A percentile compares a stretch with the other conserved stretches of the same genome.
phyloP scores from a whole-genome alignment of 2,797 vertebrate genomes.

The Fistularia commersonii region DNA sequence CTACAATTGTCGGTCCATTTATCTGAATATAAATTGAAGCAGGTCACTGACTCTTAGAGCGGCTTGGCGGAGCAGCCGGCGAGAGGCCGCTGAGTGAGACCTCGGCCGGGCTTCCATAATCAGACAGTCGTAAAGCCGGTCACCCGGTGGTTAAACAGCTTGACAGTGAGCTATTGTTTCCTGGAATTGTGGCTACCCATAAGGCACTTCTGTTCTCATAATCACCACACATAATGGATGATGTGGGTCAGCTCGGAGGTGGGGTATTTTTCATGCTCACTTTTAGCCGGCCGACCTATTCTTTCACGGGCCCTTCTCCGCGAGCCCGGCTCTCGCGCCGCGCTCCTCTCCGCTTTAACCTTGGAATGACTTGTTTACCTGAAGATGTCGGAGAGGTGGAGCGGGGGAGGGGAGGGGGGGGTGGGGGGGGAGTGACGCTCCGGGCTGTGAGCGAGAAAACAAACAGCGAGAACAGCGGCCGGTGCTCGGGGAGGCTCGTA shows the following conservation, averaged over 20 bases:
- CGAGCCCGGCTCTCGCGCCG: conserved; percentile 58
- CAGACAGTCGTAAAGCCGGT: conserved; percentile 55
- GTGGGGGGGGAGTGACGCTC: not conserved
- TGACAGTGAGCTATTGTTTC: conserved; percentile 77
- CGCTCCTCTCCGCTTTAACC: conserved; percentile 68
- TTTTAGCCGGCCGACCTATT: conserved; percentile 77
- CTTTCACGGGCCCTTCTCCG: conserved; percentile 63
- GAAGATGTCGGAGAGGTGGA: conserved; percentile 47
- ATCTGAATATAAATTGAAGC: conserved; percentile 58
- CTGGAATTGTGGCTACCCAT: conserved; percentile 69
- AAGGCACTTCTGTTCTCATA: conserved; percentile 78
- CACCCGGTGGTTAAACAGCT: conserved; percentile 59
- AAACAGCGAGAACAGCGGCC: too few relatives aligned
- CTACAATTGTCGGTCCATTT: conserved; percentile 58
- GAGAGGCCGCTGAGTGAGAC: conserved; percentile 32
- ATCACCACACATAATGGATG: conserved; percentile 82
- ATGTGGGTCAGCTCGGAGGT: conserved; percentile 79
- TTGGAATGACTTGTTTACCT: conserved; percentile 73
- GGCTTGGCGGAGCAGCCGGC: conserved; percentile 42
- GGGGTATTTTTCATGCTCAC: conserved; percentile 83
- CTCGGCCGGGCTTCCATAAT: conserved; percentile 53
- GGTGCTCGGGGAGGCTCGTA: too few relatives aligned
- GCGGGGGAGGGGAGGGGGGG: too few relatives aligned
- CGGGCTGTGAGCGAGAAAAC: not conserved
- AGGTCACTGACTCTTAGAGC: conserved; percentile 46